These are phyloP conservation scores for Serranus cabrilla DNA, from an alignment of 2,797 vertebrate genomes.

Conservation along the genomic window DNA sequence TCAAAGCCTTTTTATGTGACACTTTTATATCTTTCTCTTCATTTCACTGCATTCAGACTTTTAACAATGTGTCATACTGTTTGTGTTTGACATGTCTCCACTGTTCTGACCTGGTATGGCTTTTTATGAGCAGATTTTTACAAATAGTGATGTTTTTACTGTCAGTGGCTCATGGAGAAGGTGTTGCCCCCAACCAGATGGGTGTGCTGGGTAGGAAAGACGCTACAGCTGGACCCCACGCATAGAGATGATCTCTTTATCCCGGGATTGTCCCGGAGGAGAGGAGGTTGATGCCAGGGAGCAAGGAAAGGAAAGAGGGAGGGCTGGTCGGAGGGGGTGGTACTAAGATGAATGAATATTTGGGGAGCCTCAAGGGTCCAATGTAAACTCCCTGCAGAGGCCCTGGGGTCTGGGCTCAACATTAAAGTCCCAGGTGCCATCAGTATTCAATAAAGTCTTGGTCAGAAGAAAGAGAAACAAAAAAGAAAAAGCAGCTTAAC, in stretches of 20 bases:
- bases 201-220: conserved; percentile 30
- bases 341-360: conserved; percentile 53
- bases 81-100: conserved; percentile 20
- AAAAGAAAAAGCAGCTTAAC: conserved; percentile 39
- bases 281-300: conserved; percentile 43
- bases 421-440: conserved; percentile 51
- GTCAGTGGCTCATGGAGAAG: conserved; percentile 38
- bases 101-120: conserved; percentile 1
- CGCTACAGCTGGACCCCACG: conserved; percentile 54
- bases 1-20: conserved; percentile 55
- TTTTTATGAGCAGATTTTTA: conserved; percentile 48
- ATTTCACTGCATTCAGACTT: conserved; percentile 1
- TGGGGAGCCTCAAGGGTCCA: conserved; percentile 43
- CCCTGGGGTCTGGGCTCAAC: conserved; percentile 45
- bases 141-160: conserved; percentile 50
- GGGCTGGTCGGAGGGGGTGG: conserved; percentile 5
- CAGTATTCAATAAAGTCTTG: conserved; percentile 55
- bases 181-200: conserved; percentile 55
- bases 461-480: conserved; percentile 38
- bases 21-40: conserved; percentile 36
- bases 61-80: conserved; percentile 36
- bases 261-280: conserved; percentile 49
- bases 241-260: conserved; percentile 62
- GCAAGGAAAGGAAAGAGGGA: conserved; percentile 17
- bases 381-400: conserved; percentile 57